Base-by-base conservation (phyloP, 1,140 invertebrate genomes). In the Eupristina koningsbergeri region DNA sequence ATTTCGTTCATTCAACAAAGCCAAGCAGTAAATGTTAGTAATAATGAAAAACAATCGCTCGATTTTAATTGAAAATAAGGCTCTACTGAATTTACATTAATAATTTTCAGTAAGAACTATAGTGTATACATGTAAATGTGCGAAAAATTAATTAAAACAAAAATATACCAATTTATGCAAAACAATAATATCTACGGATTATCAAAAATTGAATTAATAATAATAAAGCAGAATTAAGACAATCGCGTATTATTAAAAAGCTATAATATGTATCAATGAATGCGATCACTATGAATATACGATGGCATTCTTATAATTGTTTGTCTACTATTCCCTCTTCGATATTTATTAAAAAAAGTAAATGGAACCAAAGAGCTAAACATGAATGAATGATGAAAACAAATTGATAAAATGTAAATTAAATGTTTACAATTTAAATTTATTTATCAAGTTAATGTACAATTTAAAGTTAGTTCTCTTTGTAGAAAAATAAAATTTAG, bases 231-330 rank as follows among this genome's bases (percentile, higher is more conserved):
- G 15, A 50, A 15, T 50, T 50, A 15, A 50, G 47, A 7, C 17
- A 15, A 50, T 11, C 11, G 41, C 39, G 22, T 9, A 53, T 0
- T 74, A 61, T 36, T n/a, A n/a, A n/a, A n/a, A n/a, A n/a, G 53
- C 36, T 74, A 47, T 61, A 41, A 73, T 73, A 2, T 31, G 45
- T 81, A 69, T 74, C 79, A 47, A 81, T 81, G 67, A 61, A 73
- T 81, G 79, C 61, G 50, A 58, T 58, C 15, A 74, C 45, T 74
- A 15, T 11, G 3, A 34, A 41, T 31, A 47, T 9, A 50, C 15
- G 63, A 69, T 22, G 34, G 41, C 36, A 26, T 74, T 47, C 34
- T 31, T 67, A 22, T 9, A 45, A 79, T 47, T 45, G 15, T 64
- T 26, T 47, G 36, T 64, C 15, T 61, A 50, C 8, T 50, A 39